These are phyloP conservation scores for Mixornis gularis DNA, from an alignment of 2,113 vertebrate species.

Conservation along the genomic window DNA sequence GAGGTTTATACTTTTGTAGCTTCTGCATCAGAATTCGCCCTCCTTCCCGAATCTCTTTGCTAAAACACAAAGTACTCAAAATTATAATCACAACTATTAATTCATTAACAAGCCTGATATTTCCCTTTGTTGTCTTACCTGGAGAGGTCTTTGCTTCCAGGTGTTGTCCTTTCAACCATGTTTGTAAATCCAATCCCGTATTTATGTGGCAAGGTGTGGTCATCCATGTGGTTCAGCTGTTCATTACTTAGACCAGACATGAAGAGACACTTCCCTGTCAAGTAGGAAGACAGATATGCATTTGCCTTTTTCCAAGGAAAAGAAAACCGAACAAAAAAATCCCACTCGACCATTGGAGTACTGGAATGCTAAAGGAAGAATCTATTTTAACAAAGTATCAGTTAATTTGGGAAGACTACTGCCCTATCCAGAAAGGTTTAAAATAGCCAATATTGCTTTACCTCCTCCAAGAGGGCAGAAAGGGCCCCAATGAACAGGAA, in stretches of 20 bases:
- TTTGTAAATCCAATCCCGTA: conserved; percentile 98
- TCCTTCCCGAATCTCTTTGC: conserved; percentile 97
- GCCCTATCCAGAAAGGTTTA: background rate
- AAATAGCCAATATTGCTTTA: background rate
- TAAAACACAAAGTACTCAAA: conserved; percentile 62
- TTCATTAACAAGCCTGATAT: background rate
- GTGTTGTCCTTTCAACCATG: conserved; percentile 95
- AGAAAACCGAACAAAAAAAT: background rate
- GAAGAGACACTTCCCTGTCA: conserved; percentile 95
- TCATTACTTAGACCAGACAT: conserved; percentile 92
- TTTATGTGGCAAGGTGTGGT: conserved; percentile 85
- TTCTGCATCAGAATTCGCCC: conserved; percentile 95
- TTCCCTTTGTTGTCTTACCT: conserved; percentile 68
- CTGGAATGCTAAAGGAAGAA: background rate
- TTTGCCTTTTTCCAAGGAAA: background rate
- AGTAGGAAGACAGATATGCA: background rate
- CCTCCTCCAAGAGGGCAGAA: background rate
- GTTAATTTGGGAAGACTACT: background rate
- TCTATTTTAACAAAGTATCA: background rate
- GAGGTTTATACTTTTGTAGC: conserved; percentile 90
- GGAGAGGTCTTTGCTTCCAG: conserved; percentile 95
- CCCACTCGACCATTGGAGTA: accelerated
- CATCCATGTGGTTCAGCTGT: conserved; percentile 90
- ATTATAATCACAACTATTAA: background rate
- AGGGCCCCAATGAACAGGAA: background rate